These are phyloP conservation scores for Mactromeris polynyma DNA, from an alignment of 2,888 invertebrate genomes.

Conservation along the genomic window DNA sequence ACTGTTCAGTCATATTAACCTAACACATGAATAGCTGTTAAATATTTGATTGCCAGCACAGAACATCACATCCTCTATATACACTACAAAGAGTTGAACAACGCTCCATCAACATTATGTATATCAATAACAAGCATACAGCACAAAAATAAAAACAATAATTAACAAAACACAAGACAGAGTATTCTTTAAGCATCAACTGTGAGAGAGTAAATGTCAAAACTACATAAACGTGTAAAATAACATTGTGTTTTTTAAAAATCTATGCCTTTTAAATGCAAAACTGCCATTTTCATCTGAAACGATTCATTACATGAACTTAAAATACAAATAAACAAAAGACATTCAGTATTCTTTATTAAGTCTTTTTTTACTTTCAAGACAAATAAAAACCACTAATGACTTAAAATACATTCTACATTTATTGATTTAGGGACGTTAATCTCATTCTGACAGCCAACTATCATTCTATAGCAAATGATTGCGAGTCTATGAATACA, in stretches of 20 bases:
- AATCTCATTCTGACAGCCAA: too few species aligned
- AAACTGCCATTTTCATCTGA: too few species aligned
- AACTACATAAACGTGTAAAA: neutral
- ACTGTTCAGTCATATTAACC: too few species aligned
- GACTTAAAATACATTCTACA: too few species aligned
- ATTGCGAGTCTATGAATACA: too few species aligned
- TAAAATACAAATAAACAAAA: neutral
- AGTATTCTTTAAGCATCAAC: neutral
- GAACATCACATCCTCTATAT: neutral
- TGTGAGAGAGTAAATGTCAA: neutral
- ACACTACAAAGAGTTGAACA: neutral
- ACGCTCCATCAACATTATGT: neutral
- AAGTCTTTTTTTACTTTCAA: too few species aligned
- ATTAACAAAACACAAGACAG: neutral
- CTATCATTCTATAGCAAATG: too few species aligned
- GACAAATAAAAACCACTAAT: too few species aligned
- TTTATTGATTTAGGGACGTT: too few species aligned
- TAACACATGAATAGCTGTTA: too few species aligned
- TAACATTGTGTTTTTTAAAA: neutral
- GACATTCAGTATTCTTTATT: too few species aligned
- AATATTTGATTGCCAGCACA: neutral
- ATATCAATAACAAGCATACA: conserved; percentile 8
- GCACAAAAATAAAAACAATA: conserved; percentile 7
- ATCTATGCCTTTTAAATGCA: neutral
- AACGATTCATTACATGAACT: neutral